Evolutionary conservation across 2,888 invertebrate species (phyloP).

Genomic region (Gandaritis pyraliata): DNA sequence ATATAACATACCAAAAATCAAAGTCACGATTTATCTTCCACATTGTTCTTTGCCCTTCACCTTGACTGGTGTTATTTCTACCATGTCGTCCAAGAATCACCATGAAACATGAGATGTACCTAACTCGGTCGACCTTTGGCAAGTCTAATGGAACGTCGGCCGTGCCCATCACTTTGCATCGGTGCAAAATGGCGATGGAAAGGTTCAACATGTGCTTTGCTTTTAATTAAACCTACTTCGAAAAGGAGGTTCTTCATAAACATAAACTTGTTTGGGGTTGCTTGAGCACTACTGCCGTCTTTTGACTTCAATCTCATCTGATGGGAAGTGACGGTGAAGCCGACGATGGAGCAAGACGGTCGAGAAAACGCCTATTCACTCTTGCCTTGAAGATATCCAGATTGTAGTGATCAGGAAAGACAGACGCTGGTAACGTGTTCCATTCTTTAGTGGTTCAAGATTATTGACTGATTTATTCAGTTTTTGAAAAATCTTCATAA

Average conservation of each 20-base stretch:
- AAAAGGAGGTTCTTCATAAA: not conserved
- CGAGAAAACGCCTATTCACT: too few species aligned
- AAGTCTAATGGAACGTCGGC: conserved; percentile 29
- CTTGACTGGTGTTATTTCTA: conserved; percentile 10
- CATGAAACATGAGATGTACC: conserved; percentile 23
- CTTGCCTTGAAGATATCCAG: too few species aligned
- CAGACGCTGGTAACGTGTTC: too few species aligned
- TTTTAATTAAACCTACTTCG: not conserved
- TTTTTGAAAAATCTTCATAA: too few species aligned
- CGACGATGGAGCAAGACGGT: too few species aligned
- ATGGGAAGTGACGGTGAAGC: too few species aligned
- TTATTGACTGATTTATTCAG: too few species aligned
- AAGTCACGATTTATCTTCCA: not conserved
- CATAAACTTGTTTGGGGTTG: too few species aligned
- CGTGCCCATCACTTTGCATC: conserved; percentile 34
- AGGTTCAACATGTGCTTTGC: not conserved
- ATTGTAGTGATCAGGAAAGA: too few species aligned
- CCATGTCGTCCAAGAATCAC: conserved; percentile 6
- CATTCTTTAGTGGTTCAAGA: too few species aligned
- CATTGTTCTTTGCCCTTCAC: not conserved
- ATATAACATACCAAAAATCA: not conserved
- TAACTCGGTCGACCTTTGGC: conserved; percentile 28
- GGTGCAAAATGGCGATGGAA: conserved; percentile 21
- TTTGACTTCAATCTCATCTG: too few species aligned
- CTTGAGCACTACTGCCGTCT: too few species aligned